Base-by-base conservation (phyloP, 2,888 invertebrate species). In the Agrochola macilenta region DNA sequence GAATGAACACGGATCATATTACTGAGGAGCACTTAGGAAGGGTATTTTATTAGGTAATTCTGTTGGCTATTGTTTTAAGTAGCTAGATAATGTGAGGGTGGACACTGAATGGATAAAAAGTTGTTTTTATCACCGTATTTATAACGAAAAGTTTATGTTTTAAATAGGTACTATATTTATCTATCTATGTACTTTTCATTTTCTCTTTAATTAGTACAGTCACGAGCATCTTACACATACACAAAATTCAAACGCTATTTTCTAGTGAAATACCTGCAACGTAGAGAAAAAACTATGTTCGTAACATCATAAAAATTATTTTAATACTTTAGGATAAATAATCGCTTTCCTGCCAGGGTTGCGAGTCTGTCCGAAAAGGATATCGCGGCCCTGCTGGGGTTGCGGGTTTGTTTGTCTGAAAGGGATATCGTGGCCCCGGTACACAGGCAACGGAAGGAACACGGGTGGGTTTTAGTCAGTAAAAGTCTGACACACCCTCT, bases 31-130 rank as follows among this genome's bases (percentile, higher is more conserved):
- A 82, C 81, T 76, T 76, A 77, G 35, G 57, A 12, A 70, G 57
- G 54, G 54, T 76, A 60, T 84, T 77, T 70, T 77, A 71, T 78
- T 70, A 74, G 72, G 57, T 79, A 57, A 68, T 83, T 74, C 30
- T 70, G 60, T 58, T 65, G 57, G 72, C 30, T 68, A 73, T 76
- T 69, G 46, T 83, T 63, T 73, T 63, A 74, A 70, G 69, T 70
- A 54, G 3, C 39, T 43, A 52, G 52, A 46, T 63, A 61, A 52
- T 43, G 26, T n/a, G 49, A n/a, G 39, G n/a, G 43, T 43, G 30
- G 14, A 12, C 8, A 46, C 17, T 79, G 9, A 14, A 52, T 35
- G 17, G 20, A 58, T 20, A 64, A 43, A 52, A 9, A 52, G 17
- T 43, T 14, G 12, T 43, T 58, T 26, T 8, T 39, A 64, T 26